Conservation (phyloP, 2,888 invertebrate species). For the Anoplius nigerrimus region DNA sequence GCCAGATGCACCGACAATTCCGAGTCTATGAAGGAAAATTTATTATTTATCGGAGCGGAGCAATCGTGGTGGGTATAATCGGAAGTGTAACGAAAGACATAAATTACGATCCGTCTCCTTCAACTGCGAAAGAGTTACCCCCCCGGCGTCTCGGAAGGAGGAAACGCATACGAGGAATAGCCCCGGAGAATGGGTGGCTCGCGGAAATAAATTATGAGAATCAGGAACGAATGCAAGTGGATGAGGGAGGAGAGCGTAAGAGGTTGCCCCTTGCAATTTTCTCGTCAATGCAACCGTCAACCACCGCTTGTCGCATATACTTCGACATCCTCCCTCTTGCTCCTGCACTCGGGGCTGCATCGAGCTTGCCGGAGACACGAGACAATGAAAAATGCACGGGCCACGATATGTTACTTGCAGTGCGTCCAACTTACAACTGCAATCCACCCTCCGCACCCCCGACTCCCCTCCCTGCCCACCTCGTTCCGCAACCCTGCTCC, state of each 20-base stretch:
- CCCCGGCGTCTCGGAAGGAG: neutral
- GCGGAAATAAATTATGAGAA: constrained; percentile 3
- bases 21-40: too few relatives aligned
- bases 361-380: constrained; percentile 50
- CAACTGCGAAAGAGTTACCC: neutral
- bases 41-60: too few relatives aligned
- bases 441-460: constrained; percentile 17
- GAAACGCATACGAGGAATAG: neutral
- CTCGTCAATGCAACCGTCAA: constrained; percentile 64
- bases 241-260: constrained; percentile 20
- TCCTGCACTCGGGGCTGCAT: constrained; percentile 21
- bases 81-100: too few relatives aligned
- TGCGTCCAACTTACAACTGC: constrained; percentile 43
- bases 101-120: neutral
- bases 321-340: constrained; percentile 29
- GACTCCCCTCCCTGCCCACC: constrained; percentile 8
- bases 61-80: too few relatives aligned
- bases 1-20: too few relatives aligned
- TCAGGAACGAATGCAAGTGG: neutral
- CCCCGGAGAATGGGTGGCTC: neutral
- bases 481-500: constrained; percentile 5
- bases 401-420: constrained; percentile 43
- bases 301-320: constrained; percentile 42
- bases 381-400: constrained; percentile 65
- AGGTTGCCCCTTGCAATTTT: constrained; percentile 59